phyloP scores from a whole-genome alignment of 2,888 invertebrate species.

The Tetranychus piercei region DNA sequence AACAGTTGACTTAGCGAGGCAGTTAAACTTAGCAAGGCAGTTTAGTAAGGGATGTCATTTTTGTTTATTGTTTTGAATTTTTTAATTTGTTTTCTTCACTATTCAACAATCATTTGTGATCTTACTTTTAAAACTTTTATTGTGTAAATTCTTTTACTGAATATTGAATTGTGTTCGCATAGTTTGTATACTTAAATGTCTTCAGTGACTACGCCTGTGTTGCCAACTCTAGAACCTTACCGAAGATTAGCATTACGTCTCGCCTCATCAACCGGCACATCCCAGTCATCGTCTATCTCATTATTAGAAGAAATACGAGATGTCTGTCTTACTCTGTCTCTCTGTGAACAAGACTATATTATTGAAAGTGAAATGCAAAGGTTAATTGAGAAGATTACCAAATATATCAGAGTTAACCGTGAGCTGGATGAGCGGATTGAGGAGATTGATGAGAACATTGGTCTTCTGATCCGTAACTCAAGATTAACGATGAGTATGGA shows the following conservation, averaged over 20 bases:
- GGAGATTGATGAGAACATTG: conserved; percentile 60
- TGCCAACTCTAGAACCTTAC: background rate
- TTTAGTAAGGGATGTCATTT: too few species aligned
- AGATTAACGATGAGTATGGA: conserved; percentile 32
- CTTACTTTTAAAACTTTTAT: too few species aligned
- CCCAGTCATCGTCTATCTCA: background rate
- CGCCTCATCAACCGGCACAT: background rate
- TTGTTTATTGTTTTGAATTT: too few species aligned
- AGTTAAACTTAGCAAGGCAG: too few species aligned
- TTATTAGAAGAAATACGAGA: background rate
- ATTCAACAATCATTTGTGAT: too few species aligned
- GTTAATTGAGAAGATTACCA: conserved; percentile 50
- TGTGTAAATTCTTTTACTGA: too few species aligned
- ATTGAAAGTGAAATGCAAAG: conserved; percentile 36
- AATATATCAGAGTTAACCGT: conserved; percentile 51
- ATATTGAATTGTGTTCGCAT: too few species aligned
- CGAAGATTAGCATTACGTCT: background rate
- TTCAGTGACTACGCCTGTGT: background rate
- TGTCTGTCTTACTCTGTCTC: background rate
- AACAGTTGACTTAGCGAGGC: too few species aligned
- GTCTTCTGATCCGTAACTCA: conserved; percentile 59
- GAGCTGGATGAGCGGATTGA: conserved; percentile 51
- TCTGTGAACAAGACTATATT: conserved; percentile 20
- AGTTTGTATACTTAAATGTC: background rate
- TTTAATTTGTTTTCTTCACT: too few species aligned